Percentiles rank a stretch among this genome's conserved stretches.
Evolutionary conservation across 2,797 vertebrate genomes (phyloP).

Genomic region (Sylvia borin): DNA sequence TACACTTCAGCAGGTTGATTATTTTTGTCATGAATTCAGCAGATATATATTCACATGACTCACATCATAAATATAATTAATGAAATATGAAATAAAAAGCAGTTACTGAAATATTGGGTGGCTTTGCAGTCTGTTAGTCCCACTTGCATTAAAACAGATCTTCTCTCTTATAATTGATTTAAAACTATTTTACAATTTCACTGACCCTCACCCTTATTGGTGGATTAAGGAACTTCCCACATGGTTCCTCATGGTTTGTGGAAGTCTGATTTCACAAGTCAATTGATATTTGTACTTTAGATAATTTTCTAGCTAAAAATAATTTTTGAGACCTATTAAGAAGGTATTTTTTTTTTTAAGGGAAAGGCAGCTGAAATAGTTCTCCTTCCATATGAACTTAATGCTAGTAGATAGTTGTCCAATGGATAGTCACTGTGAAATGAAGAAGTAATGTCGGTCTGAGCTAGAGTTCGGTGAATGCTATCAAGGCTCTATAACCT

Average conservation of each 20-base stretch:
- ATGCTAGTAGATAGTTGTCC: background rate
- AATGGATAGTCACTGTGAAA: background rate
- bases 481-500: background rate
- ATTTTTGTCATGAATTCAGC: background rate
- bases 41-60: background rate
- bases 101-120: background rate
- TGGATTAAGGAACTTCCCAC: background rate
- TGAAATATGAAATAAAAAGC: background rate
- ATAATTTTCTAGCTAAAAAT: background rate
- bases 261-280: background rate
- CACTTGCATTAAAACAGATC: background rate
- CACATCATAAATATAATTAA: background rate
- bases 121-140: background rate
- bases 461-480: background rate
- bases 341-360: background rate
- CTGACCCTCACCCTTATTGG: background rate
- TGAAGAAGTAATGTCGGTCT: background rate
- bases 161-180: background rate
- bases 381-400: background rate
- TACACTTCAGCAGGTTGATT: background rate
- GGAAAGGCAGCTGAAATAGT: background rate
- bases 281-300: background rate
- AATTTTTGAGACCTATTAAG: background rate
- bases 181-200: background rate
- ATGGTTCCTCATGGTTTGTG: background rate